These are phyloP conservation scores for Pteromalus puparum DNA, from an alignment of 1,140 invertebrate genomes.

Conservation along the genomic window DNA sequence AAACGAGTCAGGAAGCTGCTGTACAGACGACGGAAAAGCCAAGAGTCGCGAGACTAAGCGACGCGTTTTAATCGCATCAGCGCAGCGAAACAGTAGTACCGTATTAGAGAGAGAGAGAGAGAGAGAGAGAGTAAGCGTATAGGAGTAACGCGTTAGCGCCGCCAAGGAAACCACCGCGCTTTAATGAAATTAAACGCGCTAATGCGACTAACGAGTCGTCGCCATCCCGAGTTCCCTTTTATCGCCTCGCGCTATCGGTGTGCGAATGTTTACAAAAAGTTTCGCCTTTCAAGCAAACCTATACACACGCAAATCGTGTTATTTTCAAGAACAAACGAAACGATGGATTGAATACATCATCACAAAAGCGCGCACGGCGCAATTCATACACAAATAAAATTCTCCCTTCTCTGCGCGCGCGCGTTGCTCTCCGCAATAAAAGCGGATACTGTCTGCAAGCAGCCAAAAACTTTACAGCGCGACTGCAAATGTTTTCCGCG, in stretches of 20 bases:
- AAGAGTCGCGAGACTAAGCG: background rate
- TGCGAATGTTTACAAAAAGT: background rate
- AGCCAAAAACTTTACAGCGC: background rate
- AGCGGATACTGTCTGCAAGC: background rate
- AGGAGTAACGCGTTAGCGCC: no score
- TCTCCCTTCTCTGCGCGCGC: background rate
- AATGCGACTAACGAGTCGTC: constrained; percentile 8
- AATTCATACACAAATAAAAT: background rate
- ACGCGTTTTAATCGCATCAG: constrained; percentile 21
- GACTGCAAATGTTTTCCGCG: constrained; percentile 11
- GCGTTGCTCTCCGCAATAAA: background rate
- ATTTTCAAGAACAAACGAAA: background rate
- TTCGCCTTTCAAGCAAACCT: background rate
- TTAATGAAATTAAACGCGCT: constrained; percentile 25
- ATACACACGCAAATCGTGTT: background rate
- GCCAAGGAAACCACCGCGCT: background rate
- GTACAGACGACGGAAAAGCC: background rate
- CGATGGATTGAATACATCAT: background rate
- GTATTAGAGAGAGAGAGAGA: background rate
- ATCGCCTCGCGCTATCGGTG: background rate
- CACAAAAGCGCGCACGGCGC: background rate
- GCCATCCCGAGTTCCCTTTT: background rate
- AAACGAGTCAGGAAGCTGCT: background rate
- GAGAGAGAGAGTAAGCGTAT: background rate
- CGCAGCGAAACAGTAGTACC: background rate